Base-by-base conservation (phyloP, 2,797 vertebrate genomes). In the Telmatherina bonti region DNA sequence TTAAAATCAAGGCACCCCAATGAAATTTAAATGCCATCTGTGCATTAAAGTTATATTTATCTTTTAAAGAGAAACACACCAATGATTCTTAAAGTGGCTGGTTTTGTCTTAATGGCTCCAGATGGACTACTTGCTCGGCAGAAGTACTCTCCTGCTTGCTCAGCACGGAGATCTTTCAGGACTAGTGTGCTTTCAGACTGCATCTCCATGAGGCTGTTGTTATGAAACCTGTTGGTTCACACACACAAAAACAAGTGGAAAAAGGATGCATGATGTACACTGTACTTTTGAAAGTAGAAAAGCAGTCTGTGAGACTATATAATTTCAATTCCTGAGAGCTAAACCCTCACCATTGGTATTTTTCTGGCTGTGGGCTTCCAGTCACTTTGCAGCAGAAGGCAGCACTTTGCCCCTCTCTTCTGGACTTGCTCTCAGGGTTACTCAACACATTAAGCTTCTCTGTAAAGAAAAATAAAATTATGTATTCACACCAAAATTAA, bases 341-440 rank as follows among this genome's bases (percentile, higher is more conserved):
- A 15, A 51, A 7, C 3, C 77, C 95, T 85, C 91, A 99, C 98
- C 98, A 99, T 78, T 97, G 93, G 77, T 98, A 99, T 20, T 92
- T 93, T 35, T 96, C 92, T 0, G 96, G 95, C 31, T 89, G 87
- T 1, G 97, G 97, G 29, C 81, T 94, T 64, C 98, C 97, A 0
- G 74, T 74, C 53, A 97, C 96, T 11, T 96, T 95, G 5, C 98
- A 99, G 90, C 98, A 99, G 84, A 99, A 92, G 0, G 96, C 93
- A 73, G 94, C 95, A 0, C 94, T 96, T 88, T 99, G 96, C 22
- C 97, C 97, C 56, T 91, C 93, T 69, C 93, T 92, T 67, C 97
- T 95, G 20, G 93, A 95, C 77, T 98, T 99, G 72, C 86, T 94
- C 72, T 95, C 93, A 0, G 97, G 98, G 74, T 94, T 96, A 79